phyloP scores from a whole-genome alignment of 1,140 invertebrate species.

The Brachionus rubens region DNA sequence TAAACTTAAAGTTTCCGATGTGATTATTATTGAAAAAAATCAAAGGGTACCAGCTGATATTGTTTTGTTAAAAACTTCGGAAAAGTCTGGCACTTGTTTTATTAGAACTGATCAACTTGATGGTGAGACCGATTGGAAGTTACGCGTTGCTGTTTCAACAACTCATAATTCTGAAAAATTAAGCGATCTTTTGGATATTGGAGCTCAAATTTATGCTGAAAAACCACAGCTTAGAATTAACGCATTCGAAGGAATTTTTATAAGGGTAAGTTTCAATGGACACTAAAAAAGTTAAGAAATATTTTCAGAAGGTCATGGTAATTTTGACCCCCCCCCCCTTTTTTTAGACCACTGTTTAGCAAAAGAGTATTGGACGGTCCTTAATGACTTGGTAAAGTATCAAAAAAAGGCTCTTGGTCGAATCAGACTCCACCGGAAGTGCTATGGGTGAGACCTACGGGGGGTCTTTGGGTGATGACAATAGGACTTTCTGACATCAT shows the following conservation, averaged over 20 bases:
- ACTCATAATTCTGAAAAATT: constrained; percentile 37
- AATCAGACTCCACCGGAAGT: too few species aligned
- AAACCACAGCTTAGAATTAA: constrained; percentile 97
- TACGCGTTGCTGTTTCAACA: constrained; percentile 75
- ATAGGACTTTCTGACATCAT: too few species aligned
- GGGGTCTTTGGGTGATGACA: too few species aligned
- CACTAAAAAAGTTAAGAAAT: too few species aligned
- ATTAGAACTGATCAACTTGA: constrained; percentile 98
- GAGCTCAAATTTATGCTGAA: constrained; percentile 76
- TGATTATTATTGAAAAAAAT: constrained; percentile 69
- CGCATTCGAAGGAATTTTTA: constrained; percentile 93
- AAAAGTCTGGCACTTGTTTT: constrained; percentile 76
- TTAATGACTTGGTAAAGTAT: too few species aligned
- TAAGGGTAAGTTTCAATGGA: constrained; percentile 70
- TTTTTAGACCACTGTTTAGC: too few species aligned
- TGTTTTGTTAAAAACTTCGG: constrained; percentile 74
- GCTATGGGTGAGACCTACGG: too few species aligned
- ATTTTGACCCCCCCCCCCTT: too few species aligned
- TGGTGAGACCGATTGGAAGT: constrained; percentile 99
- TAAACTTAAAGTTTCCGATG: constrained; percentile 69
- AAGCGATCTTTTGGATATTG: constrained; percentile 18
- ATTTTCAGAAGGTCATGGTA: too few species aligned
- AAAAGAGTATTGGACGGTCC: too few species aligned
- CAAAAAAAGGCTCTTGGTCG: too few species aligned
- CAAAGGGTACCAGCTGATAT: constrained; percentile 94